Evolutionary conservation across 2,888 invertebrate genomes (phyloP).

Genomic region (Temnothorax ravouxi): DNA sequence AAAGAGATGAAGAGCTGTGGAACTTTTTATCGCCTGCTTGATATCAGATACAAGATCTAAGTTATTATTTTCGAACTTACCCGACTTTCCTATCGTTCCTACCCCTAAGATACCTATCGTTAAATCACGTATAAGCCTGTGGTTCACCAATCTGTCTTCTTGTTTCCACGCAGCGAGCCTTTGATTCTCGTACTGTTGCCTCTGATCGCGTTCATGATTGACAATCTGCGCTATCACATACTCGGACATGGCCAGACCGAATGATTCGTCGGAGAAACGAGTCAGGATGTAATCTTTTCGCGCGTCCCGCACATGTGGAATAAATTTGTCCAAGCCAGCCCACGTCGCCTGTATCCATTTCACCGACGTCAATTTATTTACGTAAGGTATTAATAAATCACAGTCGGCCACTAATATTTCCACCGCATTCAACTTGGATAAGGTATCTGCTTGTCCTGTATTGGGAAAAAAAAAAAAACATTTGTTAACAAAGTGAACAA

Average conservation of each 20-base stretch:
- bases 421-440: slow-evolving; percentile 79
- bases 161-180: slow-evolving; percentile 80
- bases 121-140: slow-evolving; percentile 86
- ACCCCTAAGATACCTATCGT: slow-evolving; percentile 88
- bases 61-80: not conserved
- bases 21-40: not conserved
- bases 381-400: slow-evolving; percentile 83
- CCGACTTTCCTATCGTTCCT: slow-evolving; percentile 87
- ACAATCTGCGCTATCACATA: slow-evolving; percentile 87
- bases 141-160: slow-evolving; percentile 82
- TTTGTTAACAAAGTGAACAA: not conserved
- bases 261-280: slow-evolving; percentile 86
- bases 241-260: slow-evolving; percentile 87
- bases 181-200: slow-evolving; percentile 84
- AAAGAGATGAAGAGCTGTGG: not conserved
- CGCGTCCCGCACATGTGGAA: slow-evolving; percentile 76
- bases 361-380: slow-evolving; percentile 83
- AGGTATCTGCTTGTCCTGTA: slow-evolving; percentile 68
- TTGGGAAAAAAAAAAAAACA: not conserved
- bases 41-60: not conserved
- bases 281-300: slow-evolving; percentile 82
- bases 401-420: slow-evolving; percentile 86
- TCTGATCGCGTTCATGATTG: slow-evolving; percentile 86
- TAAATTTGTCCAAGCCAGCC: slow-evolving; percentile 86
- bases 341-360: slow-evolving; percentile 87